A percentile compares a stretch with the other conserved stretches of the same genome.
phyloP scores from a whole-genome alignment of 53 echinoderm and acorn worm genomes.

The Echinarachnius parma region DNA sequence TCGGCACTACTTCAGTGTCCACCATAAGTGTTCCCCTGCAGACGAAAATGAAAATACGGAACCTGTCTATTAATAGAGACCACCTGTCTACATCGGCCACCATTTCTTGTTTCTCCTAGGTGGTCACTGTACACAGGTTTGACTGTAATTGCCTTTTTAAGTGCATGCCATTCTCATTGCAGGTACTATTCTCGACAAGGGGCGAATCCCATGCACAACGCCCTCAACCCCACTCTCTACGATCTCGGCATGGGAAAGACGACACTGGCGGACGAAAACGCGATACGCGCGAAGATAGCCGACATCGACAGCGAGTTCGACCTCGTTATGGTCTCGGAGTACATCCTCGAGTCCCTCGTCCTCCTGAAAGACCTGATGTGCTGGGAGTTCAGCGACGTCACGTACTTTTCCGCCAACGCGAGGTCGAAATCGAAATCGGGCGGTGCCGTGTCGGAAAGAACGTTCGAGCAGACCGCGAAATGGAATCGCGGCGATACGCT shows the following conservation, averaged over 20 bases:
- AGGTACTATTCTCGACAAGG: constrained; percentile 17
- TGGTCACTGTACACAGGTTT: too few species aligned
- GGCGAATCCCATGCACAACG: constrained; percentile 35
- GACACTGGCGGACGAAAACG: constrained; percentile 12
- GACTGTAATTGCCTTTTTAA: too few species aligned
- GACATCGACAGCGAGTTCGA: constrained; percentile 61
- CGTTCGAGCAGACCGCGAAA: constrained; percentile 31
- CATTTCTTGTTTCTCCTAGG: too few species aligned
- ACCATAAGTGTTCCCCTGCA: too few species aligned
- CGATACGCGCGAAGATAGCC: constrained; percentile 34
- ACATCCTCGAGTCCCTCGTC: constrained; percentile 67
- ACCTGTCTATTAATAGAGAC: too few species aligned
- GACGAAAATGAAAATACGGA: too few species aligned
- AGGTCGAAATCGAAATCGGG: constrained; percentile 33
- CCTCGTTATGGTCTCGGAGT: constrained; percentile 65
- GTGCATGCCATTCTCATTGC: too few species aligned
- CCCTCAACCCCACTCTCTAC: constrained; percentile 70
- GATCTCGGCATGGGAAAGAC: constrained; percentile 54
- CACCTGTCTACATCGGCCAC: too few species aligned
- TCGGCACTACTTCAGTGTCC: too few species aligned
- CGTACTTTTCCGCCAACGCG: constrained; percentile 60
- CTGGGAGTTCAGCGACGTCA: constrained; percentile 65
- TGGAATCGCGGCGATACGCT: constrained; percentile 70
- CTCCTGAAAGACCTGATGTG: constrained; percentile 78
- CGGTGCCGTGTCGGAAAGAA: constrained; percentile 15